Evolutionary conservation across 2,797 vertebrate genomes (phyloP), one percentile per base, ranked within the genome.

Genomic region (Spea hammondii): DNA sequence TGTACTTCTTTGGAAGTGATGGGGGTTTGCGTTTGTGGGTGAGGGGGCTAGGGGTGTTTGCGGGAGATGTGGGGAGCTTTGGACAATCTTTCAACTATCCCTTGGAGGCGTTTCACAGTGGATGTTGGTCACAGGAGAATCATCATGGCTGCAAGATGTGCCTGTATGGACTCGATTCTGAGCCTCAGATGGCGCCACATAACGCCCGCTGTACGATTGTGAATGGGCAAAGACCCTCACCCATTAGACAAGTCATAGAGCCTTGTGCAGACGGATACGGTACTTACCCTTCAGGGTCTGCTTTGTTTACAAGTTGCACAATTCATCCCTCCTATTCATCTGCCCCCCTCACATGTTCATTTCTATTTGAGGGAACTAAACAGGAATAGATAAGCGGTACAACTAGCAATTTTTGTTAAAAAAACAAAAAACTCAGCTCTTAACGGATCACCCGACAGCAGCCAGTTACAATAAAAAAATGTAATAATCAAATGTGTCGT

Each of bases 401-500:
- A 70, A 62, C 84, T 84, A 84, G 88, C 86, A 84, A 64, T 83
- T 86, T 89, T 89, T 80, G 86, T 62, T 67, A 67, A 53, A 69
- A 86, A 87, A 85, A 67, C 5, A 67, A 48, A 82, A 84, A 83
- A 83, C 47, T 59, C 53, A 48, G 77, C 83, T 85, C 84, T 87
- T 84, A 85, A 87, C 86, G 83, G 86, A 65, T 85, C 84, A 82
- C 74, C 50, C 82, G 70, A 83, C 86, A 86, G 88, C 86, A 84
- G 87, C 83, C 82, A 55, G 8, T 86, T 88, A 84, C 83, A 90
- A 90, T 89, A 89, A 89, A 86, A 83, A 87, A 80, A 71, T 46
- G 72, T 67, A 69, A 44, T 69, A 78, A 54, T 8, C 32, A 32
- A 32, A 32, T 32, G 32, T 32, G 32, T 32, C 32, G 32, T 32